Conservation (phyloP, 2,888 invertebrate genomes). For the Ormia ochracea region DNA sequence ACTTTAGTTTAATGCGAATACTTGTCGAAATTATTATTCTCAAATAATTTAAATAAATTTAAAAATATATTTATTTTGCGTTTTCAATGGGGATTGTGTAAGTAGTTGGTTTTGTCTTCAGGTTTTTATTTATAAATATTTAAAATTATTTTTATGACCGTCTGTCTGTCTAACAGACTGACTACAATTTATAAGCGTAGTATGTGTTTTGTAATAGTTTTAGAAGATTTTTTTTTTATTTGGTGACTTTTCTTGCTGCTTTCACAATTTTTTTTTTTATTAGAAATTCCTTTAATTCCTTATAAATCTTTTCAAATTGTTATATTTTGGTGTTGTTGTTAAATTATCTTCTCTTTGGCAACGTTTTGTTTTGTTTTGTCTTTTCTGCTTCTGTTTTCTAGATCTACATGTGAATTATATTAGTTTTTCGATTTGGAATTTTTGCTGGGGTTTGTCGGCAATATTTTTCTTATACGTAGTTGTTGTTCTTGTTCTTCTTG, state of each 20-base stretch:
- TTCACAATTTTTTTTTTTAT: neutral
- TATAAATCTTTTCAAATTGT: conserved; percentile 10
- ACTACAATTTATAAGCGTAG: conserved; percentile 52
- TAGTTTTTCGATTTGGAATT: conserved; percentile 43
- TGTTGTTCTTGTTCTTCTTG: conserved; percentile 4
- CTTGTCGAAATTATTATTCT: neutral
- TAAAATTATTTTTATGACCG: conserved; percentile 19
- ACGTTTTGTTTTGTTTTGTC: conserved; percentile 52
- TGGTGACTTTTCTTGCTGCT: conserved; percentile 16
- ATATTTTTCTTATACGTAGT: too few species aligned
- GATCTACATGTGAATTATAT: conserved; percentile 38
- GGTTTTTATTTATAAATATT: conserved; percentile 33
- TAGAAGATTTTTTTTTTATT: conserved; percentile 27
- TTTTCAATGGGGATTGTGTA: conserved; percentile 7
- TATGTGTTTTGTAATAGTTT: conserved; percentile 48
- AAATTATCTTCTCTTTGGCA: conserved; percentile 50
- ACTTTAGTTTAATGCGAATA: neutral
- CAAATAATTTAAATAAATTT: neutral
- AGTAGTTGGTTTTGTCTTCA: conserved; percentile 19
- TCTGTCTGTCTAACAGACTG: conserved; percentile 19
- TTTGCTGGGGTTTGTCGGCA: conserved; percentile 12
- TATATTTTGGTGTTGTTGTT: conserved; percentile 29
- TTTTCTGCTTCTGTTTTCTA: conserved; percentile 41
- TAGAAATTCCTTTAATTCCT: conserved; percentile 24
- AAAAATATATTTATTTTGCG: neutral